A percentile compares a stretch with the other conserved stretches of the same genome.
phyloP scores from a whole-genome alignment of 2,888 invertebrate genomes.

The Cheilosia pagana region DNA sequence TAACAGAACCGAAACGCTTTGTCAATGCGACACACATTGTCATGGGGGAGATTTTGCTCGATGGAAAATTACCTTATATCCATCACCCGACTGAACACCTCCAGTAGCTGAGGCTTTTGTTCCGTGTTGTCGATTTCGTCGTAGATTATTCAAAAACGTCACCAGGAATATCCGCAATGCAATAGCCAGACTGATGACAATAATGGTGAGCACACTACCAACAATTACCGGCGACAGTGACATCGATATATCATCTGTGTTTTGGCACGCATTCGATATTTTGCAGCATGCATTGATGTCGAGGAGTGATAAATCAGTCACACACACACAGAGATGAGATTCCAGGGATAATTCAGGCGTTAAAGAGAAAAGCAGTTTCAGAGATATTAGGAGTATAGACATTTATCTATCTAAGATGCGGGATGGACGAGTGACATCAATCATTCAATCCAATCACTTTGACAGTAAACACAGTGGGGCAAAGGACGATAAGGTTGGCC shows the following conservation, averaged over 20 bases:
- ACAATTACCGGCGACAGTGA: slow-evolving; percentile 83
- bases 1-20: slow-evolving; percentile 28
- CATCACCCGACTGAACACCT: slow-evolving; percentile 81
- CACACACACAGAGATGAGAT: slow-evolving; percentile 8
- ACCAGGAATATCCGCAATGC: slow-evolving; percentile 83
- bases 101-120: slow-evolving; percentile 81
- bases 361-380: slow-evolving; percentile 25
- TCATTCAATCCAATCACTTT: too few relatives aligned
- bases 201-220: slow-evolving; percentile 83
- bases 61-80: slow-evolving; percentile 81
- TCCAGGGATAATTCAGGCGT: slow-evolving; percentile 25
- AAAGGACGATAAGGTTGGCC: neutral
- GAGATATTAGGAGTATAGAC: slow-evolving; percentile 4
- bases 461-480: neutral
- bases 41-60: slow-evolving; percentile 11
- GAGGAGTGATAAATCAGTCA: slow-evolving; percentile 52
- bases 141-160: slow-evolving; percentile 83
- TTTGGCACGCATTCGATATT: slow-evolving; percentile 65
- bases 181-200: slow-evolving; percentile 83
- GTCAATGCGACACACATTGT: slow-evolving; percentile 35
- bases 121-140: slow-evolving; percentile 82
- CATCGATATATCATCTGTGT: slow-evolving; percentile 82
- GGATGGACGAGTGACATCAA: slow-evolving; percentile 53
- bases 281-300: slow-evolving; percentile 10
- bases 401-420: slow-evolving; percentile 2